Percentiles rank a stretch among this genome's conserved stretches.
These are phyloP conservation scores for Salarias fasciatus DNA, from an alignment of 2,797 vertebrate genomes.

Conservation along the genomic window DNA sequence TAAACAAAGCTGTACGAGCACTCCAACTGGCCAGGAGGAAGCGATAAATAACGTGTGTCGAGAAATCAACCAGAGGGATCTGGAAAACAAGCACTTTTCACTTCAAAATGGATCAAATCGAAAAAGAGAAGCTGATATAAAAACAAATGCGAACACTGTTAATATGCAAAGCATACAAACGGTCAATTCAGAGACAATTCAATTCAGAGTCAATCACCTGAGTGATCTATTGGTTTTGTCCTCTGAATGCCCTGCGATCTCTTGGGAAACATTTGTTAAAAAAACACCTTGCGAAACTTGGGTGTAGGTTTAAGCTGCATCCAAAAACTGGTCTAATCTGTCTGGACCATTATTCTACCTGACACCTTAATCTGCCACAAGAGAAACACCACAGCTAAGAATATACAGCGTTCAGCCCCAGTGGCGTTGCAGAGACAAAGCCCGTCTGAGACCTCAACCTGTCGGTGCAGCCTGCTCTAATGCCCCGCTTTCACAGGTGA, in stretches of 20 bases:
- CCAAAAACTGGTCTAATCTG: slow-evolving; percentile 47
- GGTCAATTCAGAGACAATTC: too few relatives aligned
- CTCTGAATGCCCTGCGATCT: neutral
- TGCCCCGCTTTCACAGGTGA: slow-evolving; percentile 68
- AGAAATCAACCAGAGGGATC: neutral
- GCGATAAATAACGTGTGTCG: neutral
- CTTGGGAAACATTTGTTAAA: neutral
- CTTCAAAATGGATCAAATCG: neutral
- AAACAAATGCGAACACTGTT: too few relatives aligned
- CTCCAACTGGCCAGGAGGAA: slow-evolving; percentile 3
- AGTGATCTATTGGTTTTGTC: too few relatives aligned
- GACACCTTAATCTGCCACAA: slow-evolving; percentile 75
- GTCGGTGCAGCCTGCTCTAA: slow-evolving; percentile 74
- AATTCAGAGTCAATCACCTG: too few relatives aligned
- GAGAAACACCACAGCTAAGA: slow-evolving; percentile 73
- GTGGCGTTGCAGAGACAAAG: slow-evolving; percentile 61
- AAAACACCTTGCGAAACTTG: slow-evolving; percentile 30
- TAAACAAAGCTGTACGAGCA: slow-evolving; percentile 12
- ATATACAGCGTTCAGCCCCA: slow-evolving; percentile 63
- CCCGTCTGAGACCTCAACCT: slow-evolving; percentile 66
- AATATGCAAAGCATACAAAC: too few relatives aligned
- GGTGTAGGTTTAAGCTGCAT: slow-evolving; percentile 36
- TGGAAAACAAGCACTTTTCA: neutral
- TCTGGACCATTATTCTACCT: slow-evolving; percentile 66
- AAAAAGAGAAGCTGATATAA: too few relatives aligned